phyloP scores from a whole-genome alignment of 1,140 invertebrate genomes.

The Diorhabda sublineata region DNA sequence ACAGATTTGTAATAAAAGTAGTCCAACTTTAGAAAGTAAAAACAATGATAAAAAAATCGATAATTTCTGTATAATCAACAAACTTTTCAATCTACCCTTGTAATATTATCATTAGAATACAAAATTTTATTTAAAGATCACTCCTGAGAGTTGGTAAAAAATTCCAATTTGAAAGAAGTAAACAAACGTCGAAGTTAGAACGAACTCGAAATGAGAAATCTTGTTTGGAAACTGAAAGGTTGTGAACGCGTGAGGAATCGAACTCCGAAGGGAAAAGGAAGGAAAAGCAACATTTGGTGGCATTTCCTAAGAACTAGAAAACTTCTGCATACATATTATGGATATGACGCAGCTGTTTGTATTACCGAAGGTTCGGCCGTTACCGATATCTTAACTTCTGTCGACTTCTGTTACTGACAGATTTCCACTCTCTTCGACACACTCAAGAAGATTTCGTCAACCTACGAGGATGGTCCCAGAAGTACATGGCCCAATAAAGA shows the following conservation, averaged over 20 bases:
- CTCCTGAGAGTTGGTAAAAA: not conserved
- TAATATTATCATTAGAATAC: too few relatives aligned
- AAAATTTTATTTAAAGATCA: too few relatives aligned
- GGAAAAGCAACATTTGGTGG: not conserved
- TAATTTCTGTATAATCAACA: too few relatives aligned
- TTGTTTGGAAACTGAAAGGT: not conserved
- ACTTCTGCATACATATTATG: constrained; percentile 2
- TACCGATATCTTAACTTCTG: not conserved
- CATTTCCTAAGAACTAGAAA: not conserved
- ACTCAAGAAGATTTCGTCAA: too few relatives aligned
- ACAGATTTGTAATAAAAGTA: too few relatives aligned
- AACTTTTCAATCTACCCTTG: too few relatives aligned
- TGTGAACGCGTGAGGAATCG: not conserved
- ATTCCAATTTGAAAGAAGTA: not conserved
- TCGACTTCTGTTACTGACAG: not conserved
- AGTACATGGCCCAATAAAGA: too few relatives aligned
- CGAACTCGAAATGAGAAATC: not conserved
- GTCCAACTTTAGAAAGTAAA: too few relatives aligned
- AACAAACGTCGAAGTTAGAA: not conserved
- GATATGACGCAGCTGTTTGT: not conserved
- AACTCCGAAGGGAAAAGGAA: not conserved
- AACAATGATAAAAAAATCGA: too few relatives aligned
- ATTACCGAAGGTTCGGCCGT: not conserved
- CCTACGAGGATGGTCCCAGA: too few relatives aligned
- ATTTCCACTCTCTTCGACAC: too few relatives aligned